A percentile compares a stretch with the other conserved stretches of the same genome.
Evolutionary conservation across 1,140 invertebrate species (phyloP).

Genomic region (Drosophila azteca): DNA sequence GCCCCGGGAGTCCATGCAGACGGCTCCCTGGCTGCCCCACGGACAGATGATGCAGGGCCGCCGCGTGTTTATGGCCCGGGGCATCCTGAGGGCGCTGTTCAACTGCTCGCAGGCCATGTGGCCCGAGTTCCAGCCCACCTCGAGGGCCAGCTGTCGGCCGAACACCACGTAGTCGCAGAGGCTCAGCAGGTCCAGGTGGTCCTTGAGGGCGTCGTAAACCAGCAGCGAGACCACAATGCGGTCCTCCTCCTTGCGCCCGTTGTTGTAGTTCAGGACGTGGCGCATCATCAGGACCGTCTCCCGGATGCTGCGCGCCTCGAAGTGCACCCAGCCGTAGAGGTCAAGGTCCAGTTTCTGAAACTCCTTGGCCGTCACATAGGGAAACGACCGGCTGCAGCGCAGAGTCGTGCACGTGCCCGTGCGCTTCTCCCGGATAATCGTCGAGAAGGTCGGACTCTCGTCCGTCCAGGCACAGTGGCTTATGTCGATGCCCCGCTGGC

Average conservation of each 20-base stretch:
- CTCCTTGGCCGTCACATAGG: constrained; percentile 86
- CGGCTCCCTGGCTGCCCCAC: constrained; percentile 88
- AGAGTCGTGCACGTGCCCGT: constrained; percentile 87
- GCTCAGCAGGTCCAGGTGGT: constrained; percentile 65
- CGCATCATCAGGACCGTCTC: constrained; percentile 86
- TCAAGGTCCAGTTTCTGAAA: constrained; percentile 85
- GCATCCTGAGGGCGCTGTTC: constrained; percentile 24
- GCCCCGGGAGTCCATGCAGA: constrained; percentile 84
- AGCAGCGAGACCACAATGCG: constrained; percentile 86
- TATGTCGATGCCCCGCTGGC: constrained; percentile 84
- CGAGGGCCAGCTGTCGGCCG: constrained; percentile 83
- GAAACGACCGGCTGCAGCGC: constrained; percentile 86
- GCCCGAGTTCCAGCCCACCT: constrained; percentile 24
- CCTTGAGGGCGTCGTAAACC: constrained; percentile 85
- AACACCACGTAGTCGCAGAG: constrained; percentile 87
- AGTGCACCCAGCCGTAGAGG: constrained; percentile 88
- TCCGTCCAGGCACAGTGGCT: constrained; percentile 84
- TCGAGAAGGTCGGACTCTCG: constrained; percentile 83
- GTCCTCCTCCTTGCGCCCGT: constrained; percentile 62
- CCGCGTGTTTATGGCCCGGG: constrained; percentile 14
- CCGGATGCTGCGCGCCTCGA: constrained; percentile 86
- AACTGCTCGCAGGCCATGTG: constrained; percentile 24
- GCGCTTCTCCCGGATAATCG: constrained; percentile 84
- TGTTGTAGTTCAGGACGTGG: constrained; percentile 85
- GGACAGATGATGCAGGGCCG: constrained; percentile 85